phyloP scores from a whole-genome alignment of 2,797 vertebrate genomes.

The Myoxocephalus aenaeus region DNA sequence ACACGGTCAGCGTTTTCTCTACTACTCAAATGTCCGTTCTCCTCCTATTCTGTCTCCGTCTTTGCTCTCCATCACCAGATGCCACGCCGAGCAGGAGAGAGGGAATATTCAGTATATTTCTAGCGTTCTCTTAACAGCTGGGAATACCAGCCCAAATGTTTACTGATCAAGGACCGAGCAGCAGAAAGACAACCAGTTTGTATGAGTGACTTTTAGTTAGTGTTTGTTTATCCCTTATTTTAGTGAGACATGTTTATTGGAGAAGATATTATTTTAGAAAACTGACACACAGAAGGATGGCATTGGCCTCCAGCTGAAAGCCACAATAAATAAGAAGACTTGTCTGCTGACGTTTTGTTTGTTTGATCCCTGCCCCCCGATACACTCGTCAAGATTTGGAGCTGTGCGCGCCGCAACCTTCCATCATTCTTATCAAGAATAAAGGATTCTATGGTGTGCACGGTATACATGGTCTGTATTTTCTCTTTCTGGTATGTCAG shows the following conservation, averaged over 20 bases:
- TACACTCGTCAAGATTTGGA: neutral
- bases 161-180: neutral
- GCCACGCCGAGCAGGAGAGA: constrained; percentile 7
- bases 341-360: neutral
- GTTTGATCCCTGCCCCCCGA: neutral
- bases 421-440: neutral
- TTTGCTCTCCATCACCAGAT: constrained; percentile 2
- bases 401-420: neutral
- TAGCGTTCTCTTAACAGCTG: neutral
- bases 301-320: neutral
- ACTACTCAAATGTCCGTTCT: too few species aligned
- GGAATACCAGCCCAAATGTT: constrained; percentile 14
- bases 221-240: neutral
- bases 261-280: neutral
- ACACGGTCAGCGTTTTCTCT: too few species aligned
- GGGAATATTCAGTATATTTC: constrained; percentile 33
- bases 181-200: neutral
- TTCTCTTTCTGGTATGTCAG: neutral
- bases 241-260: neutral
- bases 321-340: neutral
- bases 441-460: neutral
- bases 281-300: neutral
- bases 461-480: neutral
- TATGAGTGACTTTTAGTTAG: neutral
- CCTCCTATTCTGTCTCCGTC: too few species aligned